Evolutionary conservation across 2,113 vertebrate species (phyloP).

Genomic region (Ailuropoda melanoleuca): DNA sequence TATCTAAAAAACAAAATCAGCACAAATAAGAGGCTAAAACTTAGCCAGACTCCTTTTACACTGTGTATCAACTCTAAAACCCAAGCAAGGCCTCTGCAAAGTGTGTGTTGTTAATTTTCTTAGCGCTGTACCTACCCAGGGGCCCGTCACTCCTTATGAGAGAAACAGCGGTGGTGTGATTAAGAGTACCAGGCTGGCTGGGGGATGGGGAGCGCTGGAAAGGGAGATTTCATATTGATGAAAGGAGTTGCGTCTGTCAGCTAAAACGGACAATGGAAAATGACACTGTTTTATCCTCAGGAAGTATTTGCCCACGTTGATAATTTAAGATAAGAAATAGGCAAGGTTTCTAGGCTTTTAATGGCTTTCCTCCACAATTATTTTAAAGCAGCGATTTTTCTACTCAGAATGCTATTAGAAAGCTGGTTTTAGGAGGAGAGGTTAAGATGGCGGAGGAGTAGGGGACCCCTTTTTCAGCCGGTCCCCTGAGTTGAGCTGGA

Average conservation of each 20-base stretch:
- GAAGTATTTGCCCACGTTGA: background rate
- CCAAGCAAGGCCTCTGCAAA: background rate
- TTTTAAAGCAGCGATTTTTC: no score
- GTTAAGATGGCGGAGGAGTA: no score
- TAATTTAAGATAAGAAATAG: background rate
- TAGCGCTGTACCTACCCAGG: background rate
- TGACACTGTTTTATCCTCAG: background rate
- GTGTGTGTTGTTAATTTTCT: background rate
- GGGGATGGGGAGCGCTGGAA: background rate
- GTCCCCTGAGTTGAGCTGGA: no score
- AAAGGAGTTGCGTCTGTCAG: background rate
- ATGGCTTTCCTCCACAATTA: background rate
- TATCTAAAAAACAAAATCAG: constrained; percentile 11
- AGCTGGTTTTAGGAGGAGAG: background rate
- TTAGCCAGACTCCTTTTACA: background rate
- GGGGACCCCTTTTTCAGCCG: no score
- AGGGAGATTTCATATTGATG: background rate
- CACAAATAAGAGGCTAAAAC: constrained; percentile 18
- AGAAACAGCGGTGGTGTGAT: background rate
- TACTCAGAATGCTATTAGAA: no score
- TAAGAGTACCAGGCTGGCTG: background rate
- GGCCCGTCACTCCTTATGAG: background rate
- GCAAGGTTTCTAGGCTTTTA: background rate
- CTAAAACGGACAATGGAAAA: background rate
- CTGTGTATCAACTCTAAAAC: background rate